Base-by-base conservation (phyloP, 2,888 invertebrate genomes). In the Celastrina argiolus region DNA sequence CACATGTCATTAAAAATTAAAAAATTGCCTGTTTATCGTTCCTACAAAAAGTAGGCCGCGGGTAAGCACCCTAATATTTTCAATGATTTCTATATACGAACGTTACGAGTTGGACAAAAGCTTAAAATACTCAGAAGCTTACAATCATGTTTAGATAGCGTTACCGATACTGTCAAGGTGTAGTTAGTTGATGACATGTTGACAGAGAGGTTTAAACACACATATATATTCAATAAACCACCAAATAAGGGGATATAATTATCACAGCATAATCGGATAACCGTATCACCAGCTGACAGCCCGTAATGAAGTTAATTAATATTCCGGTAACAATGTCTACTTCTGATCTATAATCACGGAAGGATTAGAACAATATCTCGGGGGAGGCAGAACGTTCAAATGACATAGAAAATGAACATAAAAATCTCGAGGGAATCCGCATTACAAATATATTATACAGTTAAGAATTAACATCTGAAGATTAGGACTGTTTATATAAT, bases 241-340 rank as follows among this genome's bases (percentile, higher is more conserved):
- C 18, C 18, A 36, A 16, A 36, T 59, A 31, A 34, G 5, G 59
- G 10, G n/a, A 36, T 39, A 61, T 61, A 61, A 61, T 61, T 61
- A 39, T 61, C 36, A 61, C 39, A 36, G 0, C 58, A 7, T 61
- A 39, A 61, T 18, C 36, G 34, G 61, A 61, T 61, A 56, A 51
- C 51, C 51, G 51, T 51, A 59, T 51, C 22, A 12, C 12, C 34
- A 34, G 59, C 59, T 34, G 34, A 36, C 34, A 59, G 59, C 18
- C 39, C 5, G 36, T 61, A 61, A 61, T 61, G 61, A 61, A 61
- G 36, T 61, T 12, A 61, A 61, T 61, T 22, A 61, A 22, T 34
- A 61, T 61, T 39, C 61, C 61, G 61, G 12, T 22, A 39, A 39
- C 39, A 39, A 7, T 61, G 7, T 39, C 18, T 10, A 26, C 56